Conservation (phyloP, 1,140 invertebrate species). For the Drosophila hydei region DNA sequence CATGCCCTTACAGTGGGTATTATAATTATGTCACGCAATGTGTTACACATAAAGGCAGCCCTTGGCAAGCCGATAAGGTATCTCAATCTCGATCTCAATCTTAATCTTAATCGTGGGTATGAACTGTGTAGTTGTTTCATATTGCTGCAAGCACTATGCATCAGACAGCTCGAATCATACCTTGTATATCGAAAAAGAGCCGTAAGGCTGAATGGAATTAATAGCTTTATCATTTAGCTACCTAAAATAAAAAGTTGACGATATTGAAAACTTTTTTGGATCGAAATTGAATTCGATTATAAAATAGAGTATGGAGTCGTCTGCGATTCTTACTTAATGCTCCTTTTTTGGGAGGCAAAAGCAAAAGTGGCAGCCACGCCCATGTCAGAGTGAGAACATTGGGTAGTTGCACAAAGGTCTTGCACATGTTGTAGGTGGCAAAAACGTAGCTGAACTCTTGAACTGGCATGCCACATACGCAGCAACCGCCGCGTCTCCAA, state of each 20-base stretch:
- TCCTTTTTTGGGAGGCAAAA: slow-evolving; percentile 27
- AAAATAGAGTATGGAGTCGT: neutral
- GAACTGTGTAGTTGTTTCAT: neutral
- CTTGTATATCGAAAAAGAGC: neutral
- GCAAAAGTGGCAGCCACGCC: slow-evolving; percentile 62
- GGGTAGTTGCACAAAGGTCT: neutral
- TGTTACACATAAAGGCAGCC: slow-evolving; percentile 6
- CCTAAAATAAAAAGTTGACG: no score
- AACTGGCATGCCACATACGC: slow-evolving; percentile 53
- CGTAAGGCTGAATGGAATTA: neutral
- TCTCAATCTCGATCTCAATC: neutral
- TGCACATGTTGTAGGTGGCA: slow-evolving; percentile 49
- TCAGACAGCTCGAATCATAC: neutral
- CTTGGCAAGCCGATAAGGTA: slow-evolving; percentile 1
- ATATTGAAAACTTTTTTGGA: no score
- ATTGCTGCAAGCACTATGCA: neutral
- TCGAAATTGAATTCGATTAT: neutral
- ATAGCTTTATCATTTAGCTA: neutral
- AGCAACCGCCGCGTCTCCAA: neutral
- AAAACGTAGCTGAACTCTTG: slow-evolving; percentile 55
- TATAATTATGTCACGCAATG: slow-evolving; percentile 14
- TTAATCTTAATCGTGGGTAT: neutral
- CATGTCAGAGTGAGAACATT: slow-evolving; percentile 7
- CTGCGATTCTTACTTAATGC: neutral
- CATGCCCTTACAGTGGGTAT: slow-evolving; percentile 15